Base-by-base conservation (phyloP, 1,140 invertebrate species). In the Ceratoteleas bidentatus region DNA sequence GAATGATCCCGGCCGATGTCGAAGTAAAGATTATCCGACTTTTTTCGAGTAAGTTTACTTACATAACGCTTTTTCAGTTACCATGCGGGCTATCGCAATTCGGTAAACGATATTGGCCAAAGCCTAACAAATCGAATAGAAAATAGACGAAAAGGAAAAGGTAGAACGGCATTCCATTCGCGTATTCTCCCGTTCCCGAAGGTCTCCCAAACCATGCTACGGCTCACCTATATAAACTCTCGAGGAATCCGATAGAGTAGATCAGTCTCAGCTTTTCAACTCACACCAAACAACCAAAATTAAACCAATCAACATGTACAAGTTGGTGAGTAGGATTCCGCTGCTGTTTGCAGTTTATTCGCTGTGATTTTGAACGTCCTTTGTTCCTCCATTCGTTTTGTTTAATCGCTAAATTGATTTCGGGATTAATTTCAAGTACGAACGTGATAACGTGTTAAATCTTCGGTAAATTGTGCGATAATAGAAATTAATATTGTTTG, bases 261-360 rank as follows among this genome's bases (percentile, higher is more conserved):
- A 88, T 88, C 87, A 86, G 86, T 89, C 86, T 92, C 87, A 92
- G 91, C 56, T 92, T 92, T 69, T 90, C 92, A 87, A 92, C 92
- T 62, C 90, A 92, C 52, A 86, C 83, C 85, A 93, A 90, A 77
- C 80, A 79, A 78, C 49, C 60, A 81, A 57, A 84, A 72, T 64
- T 85, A 86, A 85, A 81, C 69, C 68, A 76, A 83, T 85, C 87
- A 84, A 84, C 81, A 90, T 91, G 89, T 88, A 87, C 83, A 90
- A 86, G 79, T 85, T 90, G 81, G 89, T 90, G 45, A 88, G 87
- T 85, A 14, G 6, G 32, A 47, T 61, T 57, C 61, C 40, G 47
- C 40, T 10, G 49, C 10, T 15, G 13, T 50, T 50, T 50, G 7
- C n/a, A 13, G 11, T 47, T 50, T 14, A 6, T 13, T 61, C 13